Evolutionary conservation across 2,113 vertebrate genomes (phyloP).

Genomic region (Clinocottus analis): DNA sequence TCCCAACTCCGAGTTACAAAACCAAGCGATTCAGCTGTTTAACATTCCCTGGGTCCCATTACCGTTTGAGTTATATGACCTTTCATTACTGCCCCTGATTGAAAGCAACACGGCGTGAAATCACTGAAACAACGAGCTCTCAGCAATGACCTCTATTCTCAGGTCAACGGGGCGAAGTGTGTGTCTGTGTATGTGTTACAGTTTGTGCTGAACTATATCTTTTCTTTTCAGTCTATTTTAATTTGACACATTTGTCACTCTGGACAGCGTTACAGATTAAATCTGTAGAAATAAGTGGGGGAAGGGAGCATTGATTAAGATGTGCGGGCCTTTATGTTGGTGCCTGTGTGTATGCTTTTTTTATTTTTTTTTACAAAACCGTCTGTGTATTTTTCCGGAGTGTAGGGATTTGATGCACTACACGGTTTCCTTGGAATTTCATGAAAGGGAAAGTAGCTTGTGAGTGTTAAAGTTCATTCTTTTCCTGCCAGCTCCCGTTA

Average conservation of each 20-base stretch:
- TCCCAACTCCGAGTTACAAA: slow-evolving; percentile 16
- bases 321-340: slow-evolving; percentile 12
- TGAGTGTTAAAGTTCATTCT: slow-evolving; percentile 68
- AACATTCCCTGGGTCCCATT: slow-evolving; percentile 37
- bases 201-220: slow-evolving; percentile 8
- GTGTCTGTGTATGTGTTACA: not conserved
- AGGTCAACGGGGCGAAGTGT: slow-evolving; percentile 42
- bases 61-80: slow-evolving; percentile 50
- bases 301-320: slow-evolving; percentile 2
- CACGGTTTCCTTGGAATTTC: slow-evolving; percentile 59
- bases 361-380: slow-evolving; percentile 3
- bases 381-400: not conserved
- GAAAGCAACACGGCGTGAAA: slow-evolving; percentile 74
- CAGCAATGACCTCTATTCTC: slow-evolving; percentile 45
- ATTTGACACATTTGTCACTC: slow-evolving; percentile 28
- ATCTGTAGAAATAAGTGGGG: slow-evolving; percentile 18
- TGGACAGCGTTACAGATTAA: slow-evolving; percentile 46
- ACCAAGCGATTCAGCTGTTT: slow-evolving; percentile 21
- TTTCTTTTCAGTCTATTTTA: not conserved
- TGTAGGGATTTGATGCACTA: slow-evolving; percentile 51
- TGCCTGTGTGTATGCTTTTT: slow-evolving; percentile 8
- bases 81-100: slow-evolving; percentile 62
- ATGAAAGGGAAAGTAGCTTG: slow-evolving; percentile 71
- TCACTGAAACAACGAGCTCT: slow-evolving; percentile 59
- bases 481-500: slow-evolving; percentile 59